Conservation (phyloP, 2,888 invertebrate genomes). For the Odontocolon sp. region DNA sequence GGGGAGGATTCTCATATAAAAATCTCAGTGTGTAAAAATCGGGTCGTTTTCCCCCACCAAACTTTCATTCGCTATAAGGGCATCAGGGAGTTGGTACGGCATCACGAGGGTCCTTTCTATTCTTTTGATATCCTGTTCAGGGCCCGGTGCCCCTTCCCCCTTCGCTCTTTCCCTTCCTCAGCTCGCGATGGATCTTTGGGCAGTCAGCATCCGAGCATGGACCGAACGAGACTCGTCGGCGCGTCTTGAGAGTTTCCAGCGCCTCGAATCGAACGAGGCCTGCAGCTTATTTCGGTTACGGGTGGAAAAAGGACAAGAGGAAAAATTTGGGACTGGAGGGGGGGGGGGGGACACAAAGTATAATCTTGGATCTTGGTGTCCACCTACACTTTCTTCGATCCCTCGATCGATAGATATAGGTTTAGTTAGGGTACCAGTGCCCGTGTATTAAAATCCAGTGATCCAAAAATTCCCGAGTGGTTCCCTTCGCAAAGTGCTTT, state of each 20-base stretch:
- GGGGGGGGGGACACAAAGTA: background rate
- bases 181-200: slow-evolving; percentile 31
- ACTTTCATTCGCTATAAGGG: slow-evolving; percentile 4
- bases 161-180: slow-evolving; percentile 54
- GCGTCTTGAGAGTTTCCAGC: slow-evolving; percentile 46
- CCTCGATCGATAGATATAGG: slow-evolving; percentile 3
- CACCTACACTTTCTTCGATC: background rate
- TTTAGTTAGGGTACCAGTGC: slow-evolving; percentile 2
- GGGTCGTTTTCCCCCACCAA: slow-evolving; percentile 67
- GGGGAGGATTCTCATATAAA: slow-evolving; percentile 42
- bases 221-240: slow-evolving; percentile 67
- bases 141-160: slow-evolving; percentile 67
- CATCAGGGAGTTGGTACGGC: slow-evolving; percentile 41
- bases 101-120: slow-evolving; percentile 76
- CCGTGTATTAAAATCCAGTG: background rate
- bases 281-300: slow-evolving; percentile 11
- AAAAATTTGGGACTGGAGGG: background rate
- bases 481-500: slow-evolving; percentile 12
- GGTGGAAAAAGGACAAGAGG: slow-evolving; percentile 4
- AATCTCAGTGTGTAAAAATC: slow-evolving; percentile 72
- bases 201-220: slow-evolving; percentile 80
- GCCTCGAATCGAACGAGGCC: background rate
- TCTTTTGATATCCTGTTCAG: slow-evolving; percentile 79
- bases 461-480: background rate
- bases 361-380: background rate